These are phyloP conservation scores for Climacteris rufus DNA, from an alignment of 2,113 vertebrate species.

Conservation along the genomic window DNA sequence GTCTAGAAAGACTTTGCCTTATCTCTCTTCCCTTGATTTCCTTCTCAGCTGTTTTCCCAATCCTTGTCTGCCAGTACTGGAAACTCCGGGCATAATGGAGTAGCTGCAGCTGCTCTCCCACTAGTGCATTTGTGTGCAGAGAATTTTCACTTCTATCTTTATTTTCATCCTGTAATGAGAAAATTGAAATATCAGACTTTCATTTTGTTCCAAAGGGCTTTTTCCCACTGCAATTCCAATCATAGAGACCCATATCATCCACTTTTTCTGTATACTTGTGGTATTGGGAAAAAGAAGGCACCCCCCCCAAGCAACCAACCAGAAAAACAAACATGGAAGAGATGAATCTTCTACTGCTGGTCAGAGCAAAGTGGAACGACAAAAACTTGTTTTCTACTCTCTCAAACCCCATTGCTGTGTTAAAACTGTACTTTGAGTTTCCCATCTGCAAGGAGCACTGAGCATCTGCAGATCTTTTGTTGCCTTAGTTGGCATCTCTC, in stretches of 20 bases:
- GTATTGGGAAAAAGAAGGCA: not conserved
- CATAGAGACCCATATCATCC: not conserved
- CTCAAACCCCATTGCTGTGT: fast-evolving
- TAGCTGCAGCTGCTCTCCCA: not conserved
- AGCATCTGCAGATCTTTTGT: not conserved
- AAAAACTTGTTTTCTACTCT: not conserved
- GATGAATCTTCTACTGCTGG: not conserved
- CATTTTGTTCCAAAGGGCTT: not conserved
- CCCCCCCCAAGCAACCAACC: fast-evolving
- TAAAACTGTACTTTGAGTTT: not conserved
- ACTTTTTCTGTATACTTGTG: not conserved
- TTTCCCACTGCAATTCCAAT: not conserved
- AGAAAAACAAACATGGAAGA: not conserved
- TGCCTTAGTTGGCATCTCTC: not conserved
- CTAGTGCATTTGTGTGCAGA: fast-evolving
- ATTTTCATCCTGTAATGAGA: not conserved
- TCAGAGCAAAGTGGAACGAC: not conserved
- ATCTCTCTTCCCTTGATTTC: not conserved
- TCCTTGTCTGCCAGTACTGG: not conserved
- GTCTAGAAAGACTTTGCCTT: not conserved
- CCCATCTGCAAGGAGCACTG: not conserved
- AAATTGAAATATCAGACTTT: not conserved
- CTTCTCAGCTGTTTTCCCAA: not conserved
- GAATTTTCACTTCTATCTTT: not conserved
- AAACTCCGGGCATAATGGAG: not conserved